Percentiles rank a stretch among this genome's conserved stretches.
phyloP scores from a whole-genome alignment of 2,888 invertebrate genomes.

The Hydriomena furcata region DNA sequence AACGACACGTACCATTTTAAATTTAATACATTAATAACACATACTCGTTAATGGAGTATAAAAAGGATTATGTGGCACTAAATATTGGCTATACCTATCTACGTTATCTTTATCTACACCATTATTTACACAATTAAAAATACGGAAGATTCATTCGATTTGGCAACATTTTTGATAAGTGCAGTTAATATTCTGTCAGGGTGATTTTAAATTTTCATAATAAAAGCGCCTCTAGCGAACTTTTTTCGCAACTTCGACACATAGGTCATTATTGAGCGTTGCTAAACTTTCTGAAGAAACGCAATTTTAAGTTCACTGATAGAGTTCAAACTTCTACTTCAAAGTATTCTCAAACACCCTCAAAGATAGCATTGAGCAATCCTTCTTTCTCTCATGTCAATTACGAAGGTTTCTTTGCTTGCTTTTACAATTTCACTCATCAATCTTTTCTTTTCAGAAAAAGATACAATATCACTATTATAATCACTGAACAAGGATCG shows the following conservation, averaged over 20 bases:
- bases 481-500: background rate
- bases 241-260: no score
- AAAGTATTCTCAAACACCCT: background rate
- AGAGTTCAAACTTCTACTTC: no score
- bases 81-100: constrained; percentile 59
- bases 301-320: no score
- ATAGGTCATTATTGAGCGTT: no score
- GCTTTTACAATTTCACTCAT: no score
- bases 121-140: constrained; percentile 63
- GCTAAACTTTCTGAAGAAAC: no score
- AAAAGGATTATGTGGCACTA: constrained; percentile 68
- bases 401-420: no score
- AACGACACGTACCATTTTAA: constrained; percentile 37
- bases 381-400: no score
- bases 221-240: no score
- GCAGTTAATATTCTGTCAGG: background rate
- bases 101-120: constrained; percentile 70
- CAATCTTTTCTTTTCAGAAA: no score
- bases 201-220: no score
- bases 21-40: constrained; percentile 32
- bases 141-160: constrained; percentile 55
- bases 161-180: constrained; percentile 54
- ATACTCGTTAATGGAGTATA: constrained; percentile 51
- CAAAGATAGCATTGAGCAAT: no score
- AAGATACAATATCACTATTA: background rate